Evolutionary conservation across 2,797 vertebrate species (phyloP), one percentile per base, ranked within the genome.

Genomic region (Xenops minutus): DNA sequence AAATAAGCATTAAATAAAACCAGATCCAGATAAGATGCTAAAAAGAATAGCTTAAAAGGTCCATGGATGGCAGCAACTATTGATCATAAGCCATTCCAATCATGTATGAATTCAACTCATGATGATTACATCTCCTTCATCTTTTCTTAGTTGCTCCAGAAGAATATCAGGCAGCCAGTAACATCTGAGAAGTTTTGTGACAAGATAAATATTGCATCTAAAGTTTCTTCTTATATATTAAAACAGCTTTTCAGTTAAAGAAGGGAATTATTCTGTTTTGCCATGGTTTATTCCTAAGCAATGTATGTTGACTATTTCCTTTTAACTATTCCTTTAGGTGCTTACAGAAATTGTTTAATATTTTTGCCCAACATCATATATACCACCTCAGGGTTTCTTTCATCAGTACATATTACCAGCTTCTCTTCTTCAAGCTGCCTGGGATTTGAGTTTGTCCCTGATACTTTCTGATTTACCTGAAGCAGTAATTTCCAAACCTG

Each of bases 1-100:
- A 93, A 86, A 52, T 44, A 86, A 85, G 51, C 5, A 66, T 58
- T 51, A 82, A 76, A 68, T 61, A 68, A 87, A 94, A 66, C 1
- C 14, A 77, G 41, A 59, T 41, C n/a, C 29, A 14, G 9, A 62
- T 15, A 62, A 18, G 32, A 12, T 59, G 16, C 12, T 77, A 69
- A 85, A 85, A 96, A 46, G 1, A n/a, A 36, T 62, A 6, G 23
- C 30, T 64, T 79, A 39, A 69, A 73, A 76, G 14, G 4, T 58
- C 9, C 39, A 43, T 27, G 14, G 49, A 71, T 73, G 52, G 62
- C n/a, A 91, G 20, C 10, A 71, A 56, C 10, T 24, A 29, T 18
- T 69, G 20, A 16, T 63, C 20, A 56, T 44, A 71, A 84, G 43
- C 13, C 19, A 39, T 80, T 83, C 34, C 8, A 49, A 12, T 29